Evolutionary conservation across 1,140 invertebrate species (phyloP), one percentile per base, ranked within the genome.

Genomic region (Nephotettix cincticeps): DNA sequence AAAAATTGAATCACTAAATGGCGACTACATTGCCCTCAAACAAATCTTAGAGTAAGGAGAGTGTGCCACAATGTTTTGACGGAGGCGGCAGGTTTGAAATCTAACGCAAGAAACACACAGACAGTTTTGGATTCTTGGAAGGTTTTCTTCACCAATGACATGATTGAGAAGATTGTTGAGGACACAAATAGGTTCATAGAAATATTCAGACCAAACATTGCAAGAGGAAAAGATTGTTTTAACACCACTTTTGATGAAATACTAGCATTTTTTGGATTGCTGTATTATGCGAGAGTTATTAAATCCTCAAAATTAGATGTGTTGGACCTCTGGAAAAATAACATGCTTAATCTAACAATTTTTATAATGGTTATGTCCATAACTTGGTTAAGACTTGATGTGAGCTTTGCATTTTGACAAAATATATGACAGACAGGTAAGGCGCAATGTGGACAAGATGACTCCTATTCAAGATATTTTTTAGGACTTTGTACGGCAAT

Each of bases 261-360:
- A n/a, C n/a, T 43, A n/a, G 40, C 40, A 43, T 43, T 43, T 43
- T 43, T 43, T 43, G 40, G 40, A n/a, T n/a, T 43, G 40, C n/a
- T 43, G 40, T 43, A 43, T 43, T 43, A 43, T 43, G 40, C 40
- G n/a, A n/a, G 40, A 43, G 9, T 43, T 11, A 11, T 43, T 9
- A 43, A 43, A 43, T 43, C 40, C 9, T 43, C 40, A 11, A 43
- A 43, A 43, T 9, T 43, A n/a, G 40, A 43, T 67, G 64, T 68
- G 28, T 58, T 3, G 17, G 23, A 19, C 61, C 1, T 19, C 17
- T 25, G 30, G 30, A 11, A 64, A 36, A 36, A 67, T 1, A 40
- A 30, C 54, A 29, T 56, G 27, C 30, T 65, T 51, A 51, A 28
- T 54, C 66, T 11, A 21, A 32, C 3, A 71, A 25, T 45, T 74